Evolutionary conservation across 2,113 vertebrate genomes (phyloP), one percentile per base, ranked within the genome.

Genomic region (Malurus alboscapulatus): DNA sequence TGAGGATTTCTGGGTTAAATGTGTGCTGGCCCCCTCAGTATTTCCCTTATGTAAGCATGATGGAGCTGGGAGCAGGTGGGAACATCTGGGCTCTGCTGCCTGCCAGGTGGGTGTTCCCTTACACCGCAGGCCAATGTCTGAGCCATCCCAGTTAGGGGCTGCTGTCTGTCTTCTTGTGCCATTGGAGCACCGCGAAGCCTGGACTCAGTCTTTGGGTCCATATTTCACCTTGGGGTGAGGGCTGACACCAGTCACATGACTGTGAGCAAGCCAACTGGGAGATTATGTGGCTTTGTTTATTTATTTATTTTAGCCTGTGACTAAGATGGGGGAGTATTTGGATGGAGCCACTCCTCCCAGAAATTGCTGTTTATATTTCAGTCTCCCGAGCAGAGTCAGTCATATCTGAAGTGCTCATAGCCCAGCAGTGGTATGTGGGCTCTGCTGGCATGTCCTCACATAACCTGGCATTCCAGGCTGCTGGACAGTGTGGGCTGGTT

Each of bases 311-410:
- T 45, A 92, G 81, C 53, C 67, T 86, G 84, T 94, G 92, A 94
- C 89, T 93, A 92, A 95, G 87, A 88, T 91, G 66, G 61, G 57
- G 69, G 89, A 92, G 91, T 85, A 88, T 91, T 95, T 93, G 85
- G 38, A 77, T 29, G 29, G 54, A 93, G 88, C 87, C 21, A 66
- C 91, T 93, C 86, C 89, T 84, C 78, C 59, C 76, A 42, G 96
- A 97, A 97, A 83, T 63, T 82, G 17, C 50, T 62, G 42, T 96
- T 96, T 95, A 68, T 95, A 93, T 94, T 95, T 87, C 67, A 50
- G 44, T 87, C 87, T 95, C 67, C 77, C 36, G 68, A 82, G 87
- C 77, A 50, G 59, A 67, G 81, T 30, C 73, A 87, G 74, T 75
- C 25, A 21, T 90, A 69, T 80, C 63, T 44, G 34, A n/a, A 76